phyloP scores from a whole-genome alignment of 2,888 invertebrate genomes.

The Ennomos quercinarius region DNA sequence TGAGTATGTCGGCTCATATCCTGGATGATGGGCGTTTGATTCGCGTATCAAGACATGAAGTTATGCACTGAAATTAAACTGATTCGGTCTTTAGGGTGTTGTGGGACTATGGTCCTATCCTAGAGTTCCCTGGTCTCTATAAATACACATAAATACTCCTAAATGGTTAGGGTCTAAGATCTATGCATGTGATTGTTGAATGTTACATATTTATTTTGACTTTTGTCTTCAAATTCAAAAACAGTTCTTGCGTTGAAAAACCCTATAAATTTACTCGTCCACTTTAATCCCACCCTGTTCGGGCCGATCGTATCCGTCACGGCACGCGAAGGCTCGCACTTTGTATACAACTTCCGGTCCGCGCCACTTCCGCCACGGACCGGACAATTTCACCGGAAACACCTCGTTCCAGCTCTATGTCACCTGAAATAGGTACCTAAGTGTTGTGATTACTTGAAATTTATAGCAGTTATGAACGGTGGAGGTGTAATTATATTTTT shows the following conservation, averaged over 20 bases:
- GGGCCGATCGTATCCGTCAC: conserved; percentile 41
- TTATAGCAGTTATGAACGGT: conserved; percentile 63
- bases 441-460: conserved; percentile 75
- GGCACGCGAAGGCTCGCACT: conserved; percentile 82
- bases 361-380: conserved; percentile 52
- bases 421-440: conserved; percentile 67
- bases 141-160: no score
- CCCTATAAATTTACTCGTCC: conserved; percentile 35
- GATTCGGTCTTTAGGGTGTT: no score
- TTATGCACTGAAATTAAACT: no score
- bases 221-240: conserved; percentile 9
- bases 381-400: conserved; percentile 71
- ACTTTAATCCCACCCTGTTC: conserved; percentile 29
- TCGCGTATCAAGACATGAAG: no score
- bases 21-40: no score
- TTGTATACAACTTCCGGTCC: conserved; percentile 80
- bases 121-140: no score
- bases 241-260: conserved; percentile 24
- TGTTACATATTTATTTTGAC: neutral
- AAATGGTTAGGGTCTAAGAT: no score
- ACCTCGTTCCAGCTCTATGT: conserved; percentile 74
- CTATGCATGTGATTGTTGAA: no score
- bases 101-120: no score
- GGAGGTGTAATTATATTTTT: conserved; percentile 64
- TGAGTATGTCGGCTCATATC: no score